Base-by-base conservation (phyloP, 35 echinoderm and acorn worm genomes). In the Holothuria glaberrima region DNA sequence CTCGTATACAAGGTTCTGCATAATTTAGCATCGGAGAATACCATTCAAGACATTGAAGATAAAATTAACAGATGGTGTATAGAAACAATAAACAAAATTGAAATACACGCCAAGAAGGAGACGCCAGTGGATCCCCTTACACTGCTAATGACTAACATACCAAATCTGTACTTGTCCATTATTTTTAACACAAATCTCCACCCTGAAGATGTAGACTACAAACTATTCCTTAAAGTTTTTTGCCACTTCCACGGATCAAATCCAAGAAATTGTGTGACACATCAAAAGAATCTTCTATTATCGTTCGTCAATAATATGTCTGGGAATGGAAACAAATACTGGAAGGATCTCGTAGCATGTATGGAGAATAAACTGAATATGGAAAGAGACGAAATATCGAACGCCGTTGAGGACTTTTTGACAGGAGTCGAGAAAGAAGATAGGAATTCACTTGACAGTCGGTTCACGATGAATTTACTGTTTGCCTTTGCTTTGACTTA, bases 341-440 rank as follows among this genome's bases (percentile, higher is more conserved):
- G 85, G 85, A 29, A 59, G 41, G n/a, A 45, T 46, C 26, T 87
- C 4, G 85, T 50, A 1, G 14, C 12, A 20, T 87, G 44, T 48
- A 36, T 87, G 85, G 60, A 67, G 35, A 87, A 38, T 12, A 71
- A 38, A 56, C n/a, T 87, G 58, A 87, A 87, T 62, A 87, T 87
- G 85, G 85, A 87, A 48, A 48, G 85, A 16, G 85, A 87, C 35
- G 85, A 69, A 6, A 87, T 87, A 87, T 87, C 85, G 21, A 67
- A 33, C 18, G 85, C 85, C 1, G 85, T 70, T 22, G 85, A 87
- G 18, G 65, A 71, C 7, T 87, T 87, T 31, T 41, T 87, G 35
- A 87, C 85, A 12, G 85, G 85, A 19, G 10, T 87, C 3, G 85
- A 87, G 30, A 87, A 87, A 52, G 61, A 87, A 71, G 65, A 87